A percentile compares a stretch with the other conserved stretches of the same genome.
Conservation (phyloP, 2,797 vertebrate species). For the Helicolenus hilgendorfi region DNA sequence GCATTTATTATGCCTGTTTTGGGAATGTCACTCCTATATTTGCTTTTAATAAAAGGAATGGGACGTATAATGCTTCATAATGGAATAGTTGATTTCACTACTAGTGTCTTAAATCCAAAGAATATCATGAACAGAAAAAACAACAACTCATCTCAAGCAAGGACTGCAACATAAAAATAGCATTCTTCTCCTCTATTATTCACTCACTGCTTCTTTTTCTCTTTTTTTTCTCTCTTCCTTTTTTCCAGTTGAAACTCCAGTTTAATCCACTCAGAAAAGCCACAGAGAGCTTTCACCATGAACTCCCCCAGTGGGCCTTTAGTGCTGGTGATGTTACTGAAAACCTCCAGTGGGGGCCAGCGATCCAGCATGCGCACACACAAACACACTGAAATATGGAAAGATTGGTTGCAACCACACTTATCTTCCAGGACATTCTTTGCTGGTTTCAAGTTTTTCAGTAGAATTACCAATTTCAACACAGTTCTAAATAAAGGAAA, state of each 20-base stretch:
- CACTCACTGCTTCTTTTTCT: background rate
- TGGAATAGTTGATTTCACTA: background rate
- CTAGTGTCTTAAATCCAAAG: background rate
- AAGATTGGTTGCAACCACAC: background rate
- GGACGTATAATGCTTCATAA: background rate
- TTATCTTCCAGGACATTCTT: background rate
- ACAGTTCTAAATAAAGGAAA: conserved; percentile 23
- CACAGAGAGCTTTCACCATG: conserved; percentile 54
- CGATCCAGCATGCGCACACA: background rate
- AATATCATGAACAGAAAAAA: conserved; percentile 8
- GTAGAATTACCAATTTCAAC: background rate
- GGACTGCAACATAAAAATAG: conserved; percentile 21
- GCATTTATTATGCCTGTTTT: background rate
- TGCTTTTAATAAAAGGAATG: too few species aligned
- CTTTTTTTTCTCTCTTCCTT: background rate
- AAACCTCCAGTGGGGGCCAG: conserved; percentile 35
- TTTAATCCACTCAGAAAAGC: conserved; percentile 44
- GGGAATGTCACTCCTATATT: too few species aligned
- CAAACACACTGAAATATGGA: background rate
- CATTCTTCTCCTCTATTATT: conserved; percentile 39
- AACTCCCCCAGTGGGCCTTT: conserved; percentile 44
- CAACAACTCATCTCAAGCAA: background rate
- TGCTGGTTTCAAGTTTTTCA: background rate
- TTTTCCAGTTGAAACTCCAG: conserved; percentile 21
- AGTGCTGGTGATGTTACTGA: conserved; percentile 47